Percentiles rank a stretch among this genome's conserved stretches.
Evolutionary conservation across 2,888 invertebrate genomes (phyloP).

Genomic region (Meganola albula): DNA sequence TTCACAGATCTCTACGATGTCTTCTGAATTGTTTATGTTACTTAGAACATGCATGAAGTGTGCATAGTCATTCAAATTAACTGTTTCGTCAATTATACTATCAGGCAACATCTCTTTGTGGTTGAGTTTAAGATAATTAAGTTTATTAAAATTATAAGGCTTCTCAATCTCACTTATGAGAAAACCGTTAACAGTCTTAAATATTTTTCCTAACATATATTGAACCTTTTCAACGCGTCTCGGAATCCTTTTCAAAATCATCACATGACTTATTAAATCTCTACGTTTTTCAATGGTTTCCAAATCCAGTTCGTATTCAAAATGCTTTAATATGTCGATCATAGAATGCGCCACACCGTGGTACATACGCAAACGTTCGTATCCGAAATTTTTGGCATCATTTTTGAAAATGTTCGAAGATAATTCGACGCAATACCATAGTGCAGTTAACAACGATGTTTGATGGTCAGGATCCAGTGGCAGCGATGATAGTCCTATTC

Average conservation of each 20-base stretch:
- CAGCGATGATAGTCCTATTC: slow-evolving; percentile 37
- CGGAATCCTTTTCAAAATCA: slow-evolving; percentile 32
- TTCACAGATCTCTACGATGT: neutral
- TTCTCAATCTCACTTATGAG: slow-evolving; percentile 31
- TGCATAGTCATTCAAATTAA: neutral
- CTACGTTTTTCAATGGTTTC: slow-evolving; percentile 27
- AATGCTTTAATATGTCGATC: slow-evolving; percentile 35
- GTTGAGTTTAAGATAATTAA: neutral
- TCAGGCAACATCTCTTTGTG: neutral
- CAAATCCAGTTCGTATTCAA: slow-evolving; percentile 33
- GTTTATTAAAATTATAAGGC: neutral
- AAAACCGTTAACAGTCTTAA: slow-evolving; percentile 33
- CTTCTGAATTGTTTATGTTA: too few relatives aligned
- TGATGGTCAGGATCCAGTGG: slow-evolving; percentile 36
- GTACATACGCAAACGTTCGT: slow-evolving; percentile 36
- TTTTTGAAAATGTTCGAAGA: slow-evolving; percentile 38
- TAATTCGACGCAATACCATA: slow-evolving; percentile 43
- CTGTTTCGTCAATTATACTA: neutral
- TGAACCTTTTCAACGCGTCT: slow-evolving; percentile 26
- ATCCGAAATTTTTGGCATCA: slow-evolving; percentile 25
- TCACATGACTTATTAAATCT: slow-evolving; percentile 31
- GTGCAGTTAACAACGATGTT: slow-evolving; percentile 31
- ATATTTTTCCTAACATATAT: slow-evolving; percentile 31
- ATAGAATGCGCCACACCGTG: slow-evolving; percentile 29
- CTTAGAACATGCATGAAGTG: neutral